phyloP scores from a whole-genome alignment of 2,797 vertebrate species.

The Sebastes taczanowskii region DNA sequence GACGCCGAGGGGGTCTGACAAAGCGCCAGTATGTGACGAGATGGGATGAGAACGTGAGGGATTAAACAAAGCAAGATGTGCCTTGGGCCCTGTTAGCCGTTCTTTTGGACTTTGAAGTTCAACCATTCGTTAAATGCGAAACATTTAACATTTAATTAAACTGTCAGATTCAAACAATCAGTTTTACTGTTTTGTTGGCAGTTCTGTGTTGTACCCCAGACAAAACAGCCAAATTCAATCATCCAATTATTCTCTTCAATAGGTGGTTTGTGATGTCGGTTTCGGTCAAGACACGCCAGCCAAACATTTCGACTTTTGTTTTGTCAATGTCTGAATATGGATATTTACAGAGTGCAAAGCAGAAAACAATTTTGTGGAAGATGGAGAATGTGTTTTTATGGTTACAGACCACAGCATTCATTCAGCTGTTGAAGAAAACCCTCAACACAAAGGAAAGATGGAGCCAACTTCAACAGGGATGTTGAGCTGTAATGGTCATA shows the following conservation, averaged over 20 bases:
- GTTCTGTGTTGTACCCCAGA: constrained; percentile 8
- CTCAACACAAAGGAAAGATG: not conserved
- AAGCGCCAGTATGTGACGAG: too few species aligned
- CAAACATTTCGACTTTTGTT: constrained; percentile 30
- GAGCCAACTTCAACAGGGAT: not conserved
- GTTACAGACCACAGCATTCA: not conserved
- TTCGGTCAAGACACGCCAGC: constrained; percentile 5
- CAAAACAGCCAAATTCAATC: constrained; percentile 28
- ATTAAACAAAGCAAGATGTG: constrained; percentile 1
- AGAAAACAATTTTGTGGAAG: not conserved
- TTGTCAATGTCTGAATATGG: not conserved
- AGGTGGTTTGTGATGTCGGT: constrained; percentile 22
- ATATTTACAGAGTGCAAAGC: not conserved
- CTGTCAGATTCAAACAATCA: constrained; percentile 6
- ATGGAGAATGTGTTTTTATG: constrained; percentile 9
- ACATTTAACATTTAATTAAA: constrained; percentile 25
- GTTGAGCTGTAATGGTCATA: not conserved
- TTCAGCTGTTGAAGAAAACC: not conserved
- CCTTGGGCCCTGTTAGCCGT: not conserved
- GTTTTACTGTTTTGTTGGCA: constrained; percentile 3
- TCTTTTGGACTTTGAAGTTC: not conserved
- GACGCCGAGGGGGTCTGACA: too few species aligned
- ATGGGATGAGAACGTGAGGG: not conserved
- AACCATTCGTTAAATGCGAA: constrained; percentile 2
- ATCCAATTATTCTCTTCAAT: constrained; percentile 17